Percentiles rank a stretch among this genome's conserved stretches.
phyloP scores from a whole-genome alignment of 2,888 invertebrate genomes.

The Eristalis tenax region DNA sequence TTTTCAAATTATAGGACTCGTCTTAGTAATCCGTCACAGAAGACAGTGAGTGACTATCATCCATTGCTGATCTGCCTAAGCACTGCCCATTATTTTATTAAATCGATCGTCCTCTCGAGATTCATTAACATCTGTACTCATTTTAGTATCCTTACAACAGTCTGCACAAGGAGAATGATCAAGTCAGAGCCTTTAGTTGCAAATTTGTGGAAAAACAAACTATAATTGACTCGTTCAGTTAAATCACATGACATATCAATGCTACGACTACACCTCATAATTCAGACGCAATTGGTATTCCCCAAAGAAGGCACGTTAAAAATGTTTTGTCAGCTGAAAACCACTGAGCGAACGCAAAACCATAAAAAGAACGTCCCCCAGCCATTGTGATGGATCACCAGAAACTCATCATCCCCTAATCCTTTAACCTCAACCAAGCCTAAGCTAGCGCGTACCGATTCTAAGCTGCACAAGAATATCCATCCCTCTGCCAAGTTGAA shows the following conservation, averaged over 20 bases:
- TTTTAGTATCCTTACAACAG: too few species aligned
- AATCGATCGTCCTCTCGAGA: too few species aligned
- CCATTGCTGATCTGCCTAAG: too few species aligned
- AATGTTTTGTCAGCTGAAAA: conserved; percentile 51
- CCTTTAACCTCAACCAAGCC: conserved; percentile 37
- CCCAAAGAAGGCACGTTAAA: conserved; percentile 17
- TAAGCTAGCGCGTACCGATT: conserved; percentile 32
- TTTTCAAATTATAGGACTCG: too few species aligned
- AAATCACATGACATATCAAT: too few species aligned
- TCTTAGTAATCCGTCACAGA: too few species aligned
- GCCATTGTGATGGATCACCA: neutral
- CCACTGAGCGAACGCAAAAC: neutral
- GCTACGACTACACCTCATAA: neutral
- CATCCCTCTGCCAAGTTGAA: conserved; percentile 18
- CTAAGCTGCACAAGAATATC: conserved; percentile 17
- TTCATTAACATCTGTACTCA: too few species aligned
- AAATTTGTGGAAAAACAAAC: too few species aligned
- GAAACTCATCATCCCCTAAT: conserved; percentile 42
- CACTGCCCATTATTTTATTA: too few species aligned
- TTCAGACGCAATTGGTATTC: conserved; percentile 29
- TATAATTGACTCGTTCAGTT: too few species aligned
- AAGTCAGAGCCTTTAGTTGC: neutral
- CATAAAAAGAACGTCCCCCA: neutral
- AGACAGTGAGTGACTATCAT: too few species aligned
- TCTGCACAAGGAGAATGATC: too few species aligned